phyloP scores from a whole-genome alignment of 2,888 invertebrate genomes.

The Apodemia zela region DNA sequence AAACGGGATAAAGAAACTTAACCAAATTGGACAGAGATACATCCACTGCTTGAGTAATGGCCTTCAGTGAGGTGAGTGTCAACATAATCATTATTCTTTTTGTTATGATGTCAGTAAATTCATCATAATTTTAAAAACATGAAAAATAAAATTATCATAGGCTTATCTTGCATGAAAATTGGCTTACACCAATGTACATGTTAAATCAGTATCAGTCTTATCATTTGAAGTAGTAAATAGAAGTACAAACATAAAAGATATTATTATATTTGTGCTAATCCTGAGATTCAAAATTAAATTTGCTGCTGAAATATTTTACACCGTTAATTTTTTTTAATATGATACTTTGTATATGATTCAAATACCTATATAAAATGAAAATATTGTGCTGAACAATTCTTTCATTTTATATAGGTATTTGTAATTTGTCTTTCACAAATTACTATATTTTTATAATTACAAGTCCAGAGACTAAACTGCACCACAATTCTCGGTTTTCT shows the following conservation, averaged over 20 bases:
- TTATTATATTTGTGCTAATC: no score
- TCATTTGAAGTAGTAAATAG: slow-evolving; percentile 2
- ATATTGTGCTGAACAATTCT: no score
- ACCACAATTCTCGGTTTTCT: no score
- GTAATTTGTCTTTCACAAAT: no score
- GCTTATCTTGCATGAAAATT: slow-evolving; percentile 7
- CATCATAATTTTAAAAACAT: neutral
- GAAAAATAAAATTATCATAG: neutral
- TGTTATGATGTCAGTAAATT: neutral
- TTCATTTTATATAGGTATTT: no score
- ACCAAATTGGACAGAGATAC: slow-evolving; percentile 77
- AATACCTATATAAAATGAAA: no score
- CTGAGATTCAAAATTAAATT: no score
- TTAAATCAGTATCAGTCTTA: slow-evolving; percentile 5
- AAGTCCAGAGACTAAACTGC: no score
- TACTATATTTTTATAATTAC: no score
- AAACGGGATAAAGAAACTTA: slow-evolving; percentile 66
- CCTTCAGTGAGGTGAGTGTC: slow-evolving; percentile 88
- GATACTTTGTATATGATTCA: no score
- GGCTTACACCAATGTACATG: neutral
- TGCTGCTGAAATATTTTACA: no score
- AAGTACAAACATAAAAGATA: neutral
- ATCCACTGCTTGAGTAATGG: slow-evolving; percentile 84
- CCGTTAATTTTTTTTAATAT: no score
- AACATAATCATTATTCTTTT: slow-evolving; percentile 24